phyloP scores from a whole-genome alignment of 1,140 invertebrate genomes.

The Carposina sasakii region DNA sequence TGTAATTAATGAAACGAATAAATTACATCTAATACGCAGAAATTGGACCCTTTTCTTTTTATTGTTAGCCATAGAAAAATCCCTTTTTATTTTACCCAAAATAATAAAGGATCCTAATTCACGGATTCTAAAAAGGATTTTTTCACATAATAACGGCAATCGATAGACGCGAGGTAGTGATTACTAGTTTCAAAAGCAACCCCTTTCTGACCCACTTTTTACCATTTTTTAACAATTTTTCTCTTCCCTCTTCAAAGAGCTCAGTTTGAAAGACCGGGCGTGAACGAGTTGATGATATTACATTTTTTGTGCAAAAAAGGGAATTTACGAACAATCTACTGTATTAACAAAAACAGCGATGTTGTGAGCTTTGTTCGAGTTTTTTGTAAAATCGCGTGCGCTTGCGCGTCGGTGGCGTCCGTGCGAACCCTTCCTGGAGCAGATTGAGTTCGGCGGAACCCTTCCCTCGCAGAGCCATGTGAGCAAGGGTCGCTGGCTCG shows the following conservation, averaged over 20 bases:
- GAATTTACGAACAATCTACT: conserved; percentile 69
- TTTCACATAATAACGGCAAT: conserved; percentile 68
- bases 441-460: conserved; percentile 59
- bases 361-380: conserved; percentile 60
- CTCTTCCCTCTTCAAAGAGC: conserved; percentile 61
- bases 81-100: conserved; percentile 34
- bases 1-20: too few species aligned
- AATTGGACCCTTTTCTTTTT: conserved; percentile 23
- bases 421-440: conserved; percentile 58
- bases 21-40: conserved; percentile 4
- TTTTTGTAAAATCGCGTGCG: conserved; percentile 70
- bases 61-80: too few species aligned
- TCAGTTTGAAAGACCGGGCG: conserved; percentile 68
- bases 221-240: conserved; percentile 67
- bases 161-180: conserved; percentile 63
- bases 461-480: conserved; percentile 49
- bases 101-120: conserved; percentile 39
- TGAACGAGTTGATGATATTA: conserved; percentile 73
- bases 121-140: conserved; percentile 42
- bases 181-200: conserved; percentile 69
- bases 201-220: conserved; percentile 71
- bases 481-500: conserved; percentile 43
- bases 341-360: conserved; percentile 67
- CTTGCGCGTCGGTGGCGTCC: conserved; percentile 66
- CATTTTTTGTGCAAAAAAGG: conserved; percentile 63